Percentiles rank a stretch among this genome's conserved stretches.
Conservation (phyloP, 92 coral and sea anemone species). For the Scolanthus callimorphus region DNA sequence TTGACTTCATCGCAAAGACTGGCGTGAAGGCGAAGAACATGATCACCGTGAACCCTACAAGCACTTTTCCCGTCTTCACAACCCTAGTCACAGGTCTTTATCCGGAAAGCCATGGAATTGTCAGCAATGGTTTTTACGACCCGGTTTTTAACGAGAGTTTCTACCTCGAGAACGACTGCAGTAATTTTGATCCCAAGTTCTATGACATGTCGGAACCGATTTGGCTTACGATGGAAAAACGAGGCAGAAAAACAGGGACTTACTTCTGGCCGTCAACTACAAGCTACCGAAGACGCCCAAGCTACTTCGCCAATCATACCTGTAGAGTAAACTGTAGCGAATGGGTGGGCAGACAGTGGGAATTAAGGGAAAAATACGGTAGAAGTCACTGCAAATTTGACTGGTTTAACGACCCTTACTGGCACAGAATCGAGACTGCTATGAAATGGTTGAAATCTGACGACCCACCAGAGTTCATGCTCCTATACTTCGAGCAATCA, state of each 20-base stretch:
- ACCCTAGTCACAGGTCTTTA: conserved; percentile 76
- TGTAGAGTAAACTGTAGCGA: conserved; percentile 49
- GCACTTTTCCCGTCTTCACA: conserved; percentile 70
- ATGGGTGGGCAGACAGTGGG: background rate
- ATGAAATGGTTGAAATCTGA: conserved; percentile 62
- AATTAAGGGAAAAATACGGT: conserved; percentile 7
- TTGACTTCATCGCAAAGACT: conserved; percentile 49
- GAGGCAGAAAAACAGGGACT: conserved; percentile 74
- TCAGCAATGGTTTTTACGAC: conserved; percentile 70
- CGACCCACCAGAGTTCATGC: conserved; percentile 66
- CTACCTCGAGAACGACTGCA: conserved; percentile 57
- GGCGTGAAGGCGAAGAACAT: conserved; percentile 73
- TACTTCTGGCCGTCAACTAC: conserved; percentile 83
- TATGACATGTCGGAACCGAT: conserved; percentile 74
- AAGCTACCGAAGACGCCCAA: conserved; percentile 56
- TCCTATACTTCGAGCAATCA: conserved; percentile 45
- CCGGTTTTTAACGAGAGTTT: conserved; percentile 64
- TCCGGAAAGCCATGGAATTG: conserved; percentile 86
- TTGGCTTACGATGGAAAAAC: conserved; percentile 76
- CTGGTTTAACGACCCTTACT: conserved; percentile 35
- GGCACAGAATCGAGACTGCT: conserved; percentile 55
- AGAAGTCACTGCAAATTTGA: conserved; percentile 13
- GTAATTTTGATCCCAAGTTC: conserved; percentile 75
- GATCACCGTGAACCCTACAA: conserved; percentile 73
- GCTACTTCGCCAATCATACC: conserved; percentile 45